Evolutionary conservation across 2,113 vertebrate species (phyloP).

Genomic region (Onychorhynchus coronatus): DNA sequence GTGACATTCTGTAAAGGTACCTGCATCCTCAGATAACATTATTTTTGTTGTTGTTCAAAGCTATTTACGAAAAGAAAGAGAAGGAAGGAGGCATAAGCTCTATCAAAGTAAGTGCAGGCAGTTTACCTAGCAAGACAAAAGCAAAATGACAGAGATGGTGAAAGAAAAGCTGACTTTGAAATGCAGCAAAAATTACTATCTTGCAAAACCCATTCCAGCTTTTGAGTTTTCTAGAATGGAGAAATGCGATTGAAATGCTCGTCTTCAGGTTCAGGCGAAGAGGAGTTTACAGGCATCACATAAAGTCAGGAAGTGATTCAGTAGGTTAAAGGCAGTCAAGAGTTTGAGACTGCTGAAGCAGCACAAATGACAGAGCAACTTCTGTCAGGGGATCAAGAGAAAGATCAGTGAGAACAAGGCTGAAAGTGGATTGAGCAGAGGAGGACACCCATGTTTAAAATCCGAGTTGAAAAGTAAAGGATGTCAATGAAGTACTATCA

Average conservation of each 20-base stretch:
- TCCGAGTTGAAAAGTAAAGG: not conserved
- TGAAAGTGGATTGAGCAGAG: not conserved
- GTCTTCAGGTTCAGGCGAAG: not conserved
- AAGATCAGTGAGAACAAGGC: not conserved
- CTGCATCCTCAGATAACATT: constrained; percentile 50
- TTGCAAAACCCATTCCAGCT: not conserved
- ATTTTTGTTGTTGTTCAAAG: constrained; percentile 6
- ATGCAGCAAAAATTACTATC: not conserved
- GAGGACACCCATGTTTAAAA: not conserved
- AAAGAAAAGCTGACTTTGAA: not conserved
- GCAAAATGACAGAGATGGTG: not conserved
- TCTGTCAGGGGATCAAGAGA: not conserved
- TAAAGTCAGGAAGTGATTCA: not conserved
- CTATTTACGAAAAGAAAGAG: not conserved
- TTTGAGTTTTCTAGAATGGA: not conserved
- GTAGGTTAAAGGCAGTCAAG: not conserved
- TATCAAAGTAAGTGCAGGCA: not conserved
- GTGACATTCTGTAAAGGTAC: constrained; percentile 31
- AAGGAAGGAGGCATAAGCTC: not conserved
- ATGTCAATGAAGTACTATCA: not conserved
- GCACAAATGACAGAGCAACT: not conserved
- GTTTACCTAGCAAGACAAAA: not conserved
- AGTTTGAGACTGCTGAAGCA: not conserved
- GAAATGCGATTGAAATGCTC: not conserved
- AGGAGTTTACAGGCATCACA: not conserved